A percentile compares a stretch with the other conserved stretches of the same genome.
These are phyloP conservation scores for Tachina lurida DNA, from an alignment of 2,888 invertebrate genomes.

Conservation along the genomic window DNA sequence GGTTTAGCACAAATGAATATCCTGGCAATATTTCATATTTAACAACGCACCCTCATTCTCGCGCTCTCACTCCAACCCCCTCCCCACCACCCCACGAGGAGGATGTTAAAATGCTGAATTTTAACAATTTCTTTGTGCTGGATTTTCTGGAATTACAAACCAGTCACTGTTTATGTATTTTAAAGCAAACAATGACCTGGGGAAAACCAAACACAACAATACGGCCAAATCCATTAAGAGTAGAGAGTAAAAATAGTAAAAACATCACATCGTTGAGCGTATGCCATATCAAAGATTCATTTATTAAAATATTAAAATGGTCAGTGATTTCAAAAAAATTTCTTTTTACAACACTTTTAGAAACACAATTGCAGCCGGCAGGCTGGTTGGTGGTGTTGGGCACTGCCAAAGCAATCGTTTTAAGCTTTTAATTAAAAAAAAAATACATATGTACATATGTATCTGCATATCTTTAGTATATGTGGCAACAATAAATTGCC, in stretches of 20 bases:
- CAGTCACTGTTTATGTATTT: conserved; percentile 17
- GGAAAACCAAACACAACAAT: conserved; percentile 30
- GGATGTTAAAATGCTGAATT: conserved; percentile 37
- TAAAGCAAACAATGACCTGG: conserved; percentile 33
- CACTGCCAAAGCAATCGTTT: conserved; percentile 41
- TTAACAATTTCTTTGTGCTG: conserved; percentile 10
- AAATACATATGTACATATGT: no score
- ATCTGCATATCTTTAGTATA: background rate
- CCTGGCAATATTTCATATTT: conserved; percentile 30
- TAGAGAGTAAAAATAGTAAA: background rate
- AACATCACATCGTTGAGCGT: background rate
- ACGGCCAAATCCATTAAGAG: conserved; percentile 17
- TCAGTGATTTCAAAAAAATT: conserved; percentile 50
- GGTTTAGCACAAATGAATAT: conserved; percentile 7
- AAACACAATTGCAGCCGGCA: conserved; percentile 15
- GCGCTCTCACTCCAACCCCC: no score
- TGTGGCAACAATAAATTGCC: conserved; percentile 21
- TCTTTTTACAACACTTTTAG: conserved; percentile 16
- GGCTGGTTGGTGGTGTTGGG: background rate
- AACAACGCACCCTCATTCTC: background rate
- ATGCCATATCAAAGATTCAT: conserved; percentile 54
- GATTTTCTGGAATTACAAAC: conserved; percentile 31
- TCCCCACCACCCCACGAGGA: background rate
- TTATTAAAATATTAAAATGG: conserved; percentile 62
- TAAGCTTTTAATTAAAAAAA: conserved; percentile 58